These are phyloP conservation scores for Hycleus cichorii DNA, from an alignment of 1,140 invertebrate genomes.

Conservation along the genomic window DNA sequence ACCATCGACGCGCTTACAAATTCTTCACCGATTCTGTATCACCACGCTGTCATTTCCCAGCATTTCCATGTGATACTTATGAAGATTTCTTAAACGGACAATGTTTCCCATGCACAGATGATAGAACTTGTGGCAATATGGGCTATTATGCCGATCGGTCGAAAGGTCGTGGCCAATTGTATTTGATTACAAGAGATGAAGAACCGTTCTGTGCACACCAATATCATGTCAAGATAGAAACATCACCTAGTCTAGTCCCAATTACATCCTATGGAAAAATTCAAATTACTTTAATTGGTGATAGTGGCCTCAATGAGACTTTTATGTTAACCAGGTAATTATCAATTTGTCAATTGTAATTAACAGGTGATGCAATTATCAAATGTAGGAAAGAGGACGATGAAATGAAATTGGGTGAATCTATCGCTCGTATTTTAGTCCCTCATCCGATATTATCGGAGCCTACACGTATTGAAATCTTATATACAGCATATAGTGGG, in stretches of 20 bases:
- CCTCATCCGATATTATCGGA: conserved; percentile 77
- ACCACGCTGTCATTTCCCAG: conserved; percentile 79
- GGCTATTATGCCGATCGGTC: conserved; percentile 86
- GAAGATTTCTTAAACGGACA: conserved; percentile 73
- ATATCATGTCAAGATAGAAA: conserved; percentile 74
- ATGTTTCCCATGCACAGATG: conserved; percentile 60
- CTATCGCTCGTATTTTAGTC: conserved; percentile 73
- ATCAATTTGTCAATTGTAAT: not conserved
- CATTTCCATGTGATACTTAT: conserved; percentile 79
- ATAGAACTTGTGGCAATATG: conserved; percentile 74
- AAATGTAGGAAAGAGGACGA: conserved; percentile 65
- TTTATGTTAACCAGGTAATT: conserved; percentile 77
- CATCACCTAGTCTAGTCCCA: conserved; percentile 55
- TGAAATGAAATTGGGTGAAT: conserved; percentile 61
- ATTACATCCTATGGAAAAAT: conserved; percentile 72
- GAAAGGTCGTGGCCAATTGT: conserved; percentile 71
- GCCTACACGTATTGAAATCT: conserved; percentile 61
- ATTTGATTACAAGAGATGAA: conserved; percentile 79
- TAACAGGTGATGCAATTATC: not conserved
- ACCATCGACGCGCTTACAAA: conserved; percentile 86
- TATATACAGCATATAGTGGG: conserved; percentile 83
- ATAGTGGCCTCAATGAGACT: conserved; percentile 76
- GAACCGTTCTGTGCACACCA: conserved; percentile 91
- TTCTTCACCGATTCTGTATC: conserved; percentile 91
- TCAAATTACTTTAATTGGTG: conserved; percentile 74